Base-by-base conservation (phyloP, 2,113 vertebrate species). In the Aviceda subcristata region DNA sequence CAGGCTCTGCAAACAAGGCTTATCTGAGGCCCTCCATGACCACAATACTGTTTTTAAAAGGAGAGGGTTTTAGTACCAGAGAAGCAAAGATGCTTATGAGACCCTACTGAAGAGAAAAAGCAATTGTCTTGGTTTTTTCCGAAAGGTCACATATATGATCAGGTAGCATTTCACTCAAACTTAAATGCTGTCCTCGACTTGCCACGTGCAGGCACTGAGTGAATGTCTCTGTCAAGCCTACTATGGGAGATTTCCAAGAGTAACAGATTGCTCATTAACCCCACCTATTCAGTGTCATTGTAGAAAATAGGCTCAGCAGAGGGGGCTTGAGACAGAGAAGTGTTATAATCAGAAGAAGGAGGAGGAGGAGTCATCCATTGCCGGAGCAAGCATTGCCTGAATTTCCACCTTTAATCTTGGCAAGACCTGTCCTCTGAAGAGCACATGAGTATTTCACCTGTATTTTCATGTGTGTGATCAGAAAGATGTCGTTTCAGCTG, bases 261-360 rank as follows among this genome's bases (percentile, higher is more conserved):
- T 6, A 55, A 43, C n/a, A 86, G 81, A 55, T 48, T 68, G 48
- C 39, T 93, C 51, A 84, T 77, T 77, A 91, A 15, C 30, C 36
- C 48, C 60, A 81, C 48, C 27, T 68, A 56, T 56, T 87, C 27
- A 87, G 30, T 1, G 1, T 57, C 62, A 45, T 24, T 48, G 56
- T 5, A 51, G 69, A 92, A 92, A 79, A 96, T 5, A 57, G 76
- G 73, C 69, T 94, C 77, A 87, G 43, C 41, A 74, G 60, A 77
- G 29, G 9, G 38, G n/a, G 19, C 9, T 57, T 82, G 78, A 90
- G 34, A 51, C 27, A 68, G 34, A 26, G 8, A 64, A 50, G 13
- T 38, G 13, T 56, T 72, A 38, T 13, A 38, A 66, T 22, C 8
- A 39, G 39, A 15, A 63, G 11, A 6, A 88, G 46, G 4, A 76